Conservation (phyloP, 35 echinoderm and acorn worm species). For the Apostichopus japonicus region DNA sequence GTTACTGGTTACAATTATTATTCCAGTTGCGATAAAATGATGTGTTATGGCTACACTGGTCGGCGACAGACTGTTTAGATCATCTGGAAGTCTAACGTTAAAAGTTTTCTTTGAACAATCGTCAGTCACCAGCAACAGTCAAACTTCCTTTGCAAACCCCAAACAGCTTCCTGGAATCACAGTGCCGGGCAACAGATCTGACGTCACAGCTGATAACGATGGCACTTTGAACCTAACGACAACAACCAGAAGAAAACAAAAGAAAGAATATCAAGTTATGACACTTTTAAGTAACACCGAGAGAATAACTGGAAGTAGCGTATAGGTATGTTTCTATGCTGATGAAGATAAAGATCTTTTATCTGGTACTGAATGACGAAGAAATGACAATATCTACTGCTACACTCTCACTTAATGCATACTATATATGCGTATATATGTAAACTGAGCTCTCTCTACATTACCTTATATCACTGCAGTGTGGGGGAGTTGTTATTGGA, state of each 20-base stretch:
- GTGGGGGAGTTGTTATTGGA: too few relatives aligned
- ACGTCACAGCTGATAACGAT: conserved; percentile 8
- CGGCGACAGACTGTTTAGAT: background rate
- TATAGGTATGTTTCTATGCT: too few relatives aligned
- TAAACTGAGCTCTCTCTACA: too few relatives aligned
- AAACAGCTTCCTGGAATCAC: conserved; percentile 33
- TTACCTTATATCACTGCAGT: too few relatives aligned
- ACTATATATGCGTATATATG: too few relatives aligned
- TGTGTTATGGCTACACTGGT: background rate
- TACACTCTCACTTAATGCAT: too few relatives aligned
- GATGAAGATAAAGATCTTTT: too few relatives aligned
- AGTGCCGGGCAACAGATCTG: background rate
- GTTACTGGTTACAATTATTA: background rate
- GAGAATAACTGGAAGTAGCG: too few relatives aligned
- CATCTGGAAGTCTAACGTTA: background rate
- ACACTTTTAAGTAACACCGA: too few relatives aligned
- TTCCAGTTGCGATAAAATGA: background rate
- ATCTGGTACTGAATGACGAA: too few relatives aligned
- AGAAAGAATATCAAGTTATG: background rate
- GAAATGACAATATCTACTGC: too few relatives aligned
- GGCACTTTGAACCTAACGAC: conserved; percentile 24
- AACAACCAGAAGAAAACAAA: background rate
- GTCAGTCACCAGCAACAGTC: background rate
- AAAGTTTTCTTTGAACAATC: conserved; percentile 13
- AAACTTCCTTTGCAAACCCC: background rate